Percentiles rank a stretch among this genome's conserved stretches.
Conservation (phyloP, 2,113 vertebrate species). For the Myotis davidii region DNA sequence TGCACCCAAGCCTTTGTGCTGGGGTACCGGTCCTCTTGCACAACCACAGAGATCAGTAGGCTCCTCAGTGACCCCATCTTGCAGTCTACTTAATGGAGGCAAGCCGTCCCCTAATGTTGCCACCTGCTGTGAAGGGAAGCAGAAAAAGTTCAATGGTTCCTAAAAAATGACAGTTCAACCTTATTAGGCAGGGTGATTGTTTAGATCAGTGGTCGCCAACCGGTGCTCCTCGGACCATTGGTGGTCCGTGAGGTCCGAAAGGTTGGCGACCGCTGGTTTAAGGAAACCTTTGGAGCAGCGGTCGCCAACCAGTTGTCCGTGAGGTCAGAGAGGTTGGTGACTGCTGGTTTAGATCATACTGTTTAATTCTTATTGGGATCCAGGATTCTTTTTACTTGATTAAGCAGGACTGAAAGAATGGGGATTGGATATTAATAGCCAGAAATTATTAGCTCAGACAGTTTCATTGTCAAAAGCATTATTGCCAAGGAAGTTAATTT, state of each 20-base stretch:
- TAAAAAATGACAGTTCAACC: not conserved
- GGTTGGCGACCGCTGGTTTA: no score
- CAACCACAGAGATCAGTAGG: rapidly evolving
- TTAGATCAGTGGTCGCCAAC: no score
- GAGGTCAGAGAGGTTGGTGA: no score
- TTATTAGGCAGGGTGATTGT: no score
- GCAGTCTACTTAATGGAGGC: not conserved
- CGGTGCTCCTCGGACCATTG: no score
- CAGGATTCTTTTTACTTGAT: not conserved
- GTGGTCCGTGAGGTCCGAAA: no score
- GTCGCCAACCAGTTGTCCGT: no score
- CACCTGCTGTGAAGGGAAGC: not conserved
- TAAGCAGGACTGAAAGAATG: not conserved
- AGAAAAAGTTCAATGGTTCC: not conserved
- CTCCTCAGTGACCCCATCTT: not conserved
- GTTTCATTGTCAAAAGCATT: not conserved
- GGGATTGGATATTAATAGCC: not conserved
- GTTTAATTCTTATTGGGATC: not conserved
- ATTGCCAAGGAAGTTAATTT: not conserved
- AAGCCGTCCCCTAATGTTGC: not conserved
- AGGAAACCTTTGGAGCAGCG: no score
- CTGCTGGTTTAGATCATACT: not conserved
- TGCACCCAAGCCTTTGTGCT: not conserved
- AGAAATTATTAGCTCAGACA: not conserved
- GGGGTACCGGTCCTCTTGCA: rapidly evolving